A percentile compares a stretch with the other conserved stretches of the same genome.
These are phyloP conservation scores for Chesias legatella DNA, from an alignment of 2,888 invertebrate genomes.

Conservation along the genomic window DNA sequence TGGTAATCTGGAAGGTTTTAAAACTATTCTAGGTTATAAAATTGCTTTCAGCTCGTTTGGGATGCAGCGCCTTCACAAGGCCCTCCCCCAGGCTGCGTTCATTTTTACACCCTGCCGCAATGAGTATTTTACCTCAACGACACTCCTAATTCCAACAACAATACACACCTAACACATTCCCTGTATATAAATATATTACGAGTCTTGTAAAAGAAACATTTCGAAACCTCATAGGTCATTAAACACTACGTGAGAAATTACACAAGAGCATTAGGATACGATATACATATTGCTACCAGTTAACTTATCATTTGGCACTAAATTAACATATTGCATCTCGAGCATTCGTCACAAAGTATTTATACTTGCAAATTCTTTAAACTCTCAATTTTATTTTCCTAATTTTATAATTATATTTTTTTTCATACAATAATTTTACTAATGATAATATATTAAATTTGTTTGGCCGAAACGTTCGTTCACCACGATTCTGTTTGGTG, in stretches of 20 bases:
- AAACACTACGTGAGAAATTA: slow-evolving; percentile 78
- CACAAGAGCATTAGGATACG: slow-evolving; percentile 77
- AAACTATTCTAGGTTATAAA: slow-evolving; percentile 40
- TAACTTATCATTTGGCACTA: slow-evolving; percentile 81
- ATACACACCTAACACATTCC: slow-evolving; percentile 78
- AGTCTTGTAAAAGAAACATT: slow-evolving; percentile 79
- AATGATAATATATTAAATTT: slow-evolving; percentile 58
- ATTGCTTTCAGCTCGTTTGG: slow-evolving; percentile 17
- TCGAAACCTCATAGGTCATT: slow-evolving; percentile 76
- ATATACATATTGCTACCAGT: slow-evolving; percentile 79
- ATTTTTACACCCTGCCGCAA: slow-evolving; percentile 72
- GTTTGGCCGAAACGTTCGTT: slow-evolving; percentile 59
- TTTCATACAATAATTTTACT: slow-evolving; percentile 49
- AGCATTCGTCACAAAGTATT: slow-evolving; percentile 70
- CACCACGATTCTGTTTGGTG: slow-evolving; percentile 41
- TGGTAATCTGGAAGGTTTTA: slow-evolving; percentile 13
- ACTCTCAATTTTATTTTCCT: slow-evolving; percentile 56
- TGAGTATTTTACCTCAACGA: slow-evolving; percentile 78
- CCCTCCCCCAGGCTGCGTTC: slow-evolving; percentile 36
- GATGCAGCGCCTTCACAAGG: slow-evolving; percentile 25
- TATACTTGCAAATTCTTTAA: slow-evolving; percentile 63
- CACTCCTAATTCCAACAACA: slow-evolving; percentile 73
- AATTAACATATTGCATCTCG: slow-evolving; percentile 80
- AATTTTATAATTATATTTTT: slow-evolving; percentile 65
- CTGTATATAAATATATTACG: slow-evolving; percentile 77